Percentiles rank a stretch among this genome's conserved stretches.
Evolutionary conservation across 2,888 invertebrate species (phyloP).

Genomic region (Amphipoea lucens): DNA sequence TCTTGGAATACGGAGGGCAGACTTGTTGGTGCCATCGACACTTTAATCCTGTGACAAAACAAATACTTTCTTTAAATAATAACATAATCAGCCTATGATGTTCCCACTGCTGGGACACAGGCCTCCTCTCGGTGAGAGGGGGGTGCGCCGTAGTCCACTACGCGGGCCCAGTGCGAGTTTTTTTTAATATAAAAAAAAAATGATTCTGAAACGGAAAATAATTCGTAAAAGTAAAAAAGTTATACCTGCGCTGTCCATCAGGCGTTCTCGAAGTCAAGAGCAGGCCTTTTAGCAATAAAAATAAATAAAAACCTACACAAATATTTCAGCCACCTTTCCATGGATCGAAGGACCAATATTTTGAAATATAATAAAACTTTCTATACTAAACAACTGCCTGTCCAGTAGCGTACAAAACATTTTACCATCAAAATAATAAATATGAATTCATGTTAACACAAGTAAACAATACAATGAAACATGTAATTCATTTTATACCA

Average conservation of each 20-base stretch:
- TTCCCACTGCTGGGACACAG: not conserved
- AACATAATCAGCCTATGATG: not conserved
- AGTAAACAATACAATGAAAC: constrained; percentile 25
- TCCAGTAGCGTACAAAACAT: not conserved
- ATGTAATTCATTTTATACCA: constrained; percentile 39
- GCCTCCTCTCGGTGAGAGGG: not conserved
- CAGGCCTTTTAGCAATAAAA: too few relatives aligned
- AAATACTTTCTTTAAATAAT: not conserved
- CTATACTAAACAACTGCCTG: not conserved
- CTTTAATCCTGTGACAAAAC: not conserved
- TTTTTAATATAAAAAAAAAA: too few relatives aligned
- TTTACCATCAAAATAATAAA: not conserved
- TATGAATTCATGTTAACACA: not conserved
- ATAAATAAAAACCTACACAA: too few relatives aligned
- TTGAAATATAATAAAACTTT: not conserved
- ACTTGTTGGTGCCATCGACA: constrained; percentile 39
- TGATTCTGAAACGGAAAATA: too few relatives aligned
- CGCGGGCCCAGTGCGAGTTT: not conserved
- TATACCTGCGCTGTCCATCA: too few relatives aligned
- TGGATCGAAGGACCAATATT: not conserved
- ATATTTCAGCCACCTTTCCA: too few relatives aligned
- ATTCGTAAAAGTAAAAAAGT: too few relatives aligned
- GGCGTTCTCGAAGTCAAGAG: too few relatives aligned
- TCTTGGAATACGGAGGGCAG: constrained; percentile 20
- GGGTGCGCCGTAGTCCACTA: not conserved